A percentile compares a stretch with the other conserved stretches of the same genome.
These are phyloP conservation scores for Sebastes fasciatus DNA, from an alignment of 2,113 vertebrate species.

Conservation along the genomic window DNA sequence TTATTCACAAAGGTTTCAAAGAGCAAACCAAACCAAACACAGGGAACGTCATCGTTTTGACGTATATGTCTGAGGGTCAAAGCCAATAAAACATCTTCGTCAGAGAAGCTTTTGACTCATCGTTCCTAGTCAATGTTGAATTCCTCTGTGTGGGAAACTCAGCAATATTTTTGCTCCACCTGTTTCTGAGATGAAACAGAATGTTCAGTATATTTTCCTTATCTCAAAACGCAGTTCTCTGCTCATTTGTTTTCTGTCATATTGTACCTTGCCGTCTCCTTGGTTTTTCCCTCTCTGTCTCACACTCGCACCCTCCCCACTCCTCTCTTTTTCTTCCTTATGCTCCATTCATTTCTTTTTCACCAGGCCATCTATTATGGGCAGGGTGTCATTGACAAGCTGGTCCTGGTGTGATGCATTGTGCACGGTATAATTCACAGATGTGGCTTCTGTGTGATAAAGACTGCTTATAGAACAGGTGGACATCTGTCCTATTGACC, in stretches of 20 bases:
- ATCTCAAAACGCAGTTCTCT: slow-evolving; percentile 43
- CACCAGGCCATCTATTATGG: slow-evolving; percentile 37
- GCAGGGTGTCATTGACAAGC: slow-evolving; percentile 21
- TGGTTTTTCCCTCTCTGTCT: slow-evolving; percentile 8
- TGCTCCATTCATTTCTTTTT: slow-evolving; percentile 31
- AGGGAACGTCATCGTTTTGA: slow-evolving; percentile 31
- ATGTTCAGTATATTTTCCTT: slow-evolving; percentile 38
- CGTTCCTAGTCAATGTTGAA: slow-evolving; percentile 9
- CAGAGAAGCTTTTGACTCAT: slow-evolving; percentile 21
- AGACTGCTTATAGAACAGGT: slow-evolving; percentile 14
- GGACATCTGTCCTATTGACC: slow-evolving; percentile 37
- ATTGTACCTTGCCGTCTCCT: slow-evolving; percentile 6
- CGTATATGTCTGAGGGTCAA: slow-evolving; percentile 38
- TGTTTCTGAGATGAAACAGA: slow-evolving; percentile 27
- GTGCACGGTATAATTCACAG: slow-evolving; percentile 39
- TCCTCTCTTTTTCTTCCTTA: slow-evolving; percentile 11
- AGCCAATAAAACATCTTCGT: slow-evolving; percentile 25
- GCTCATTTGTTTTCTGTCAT: slow-evolving; percentile 48
- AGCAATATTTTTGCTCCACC: neutral
- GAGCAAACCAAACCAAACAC: slow-evolving; percentile 55
- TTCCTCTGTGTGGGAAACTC: slow-evolving; percentile 11
- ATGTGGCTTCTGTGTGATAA: slow-evolving; percentile 50
- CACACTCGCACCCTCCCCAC: neutral
- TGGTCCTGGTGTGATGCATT: slow-evolving; percentile 38
- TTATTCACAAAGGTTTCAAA: slow-evolving; percentile 47